Evolutionary conservation across 2,113 vertebrate genomes (phyloP), one percentile per base, ranked within the genome.

Genomic region (Ceyx margarethae): DNA sequence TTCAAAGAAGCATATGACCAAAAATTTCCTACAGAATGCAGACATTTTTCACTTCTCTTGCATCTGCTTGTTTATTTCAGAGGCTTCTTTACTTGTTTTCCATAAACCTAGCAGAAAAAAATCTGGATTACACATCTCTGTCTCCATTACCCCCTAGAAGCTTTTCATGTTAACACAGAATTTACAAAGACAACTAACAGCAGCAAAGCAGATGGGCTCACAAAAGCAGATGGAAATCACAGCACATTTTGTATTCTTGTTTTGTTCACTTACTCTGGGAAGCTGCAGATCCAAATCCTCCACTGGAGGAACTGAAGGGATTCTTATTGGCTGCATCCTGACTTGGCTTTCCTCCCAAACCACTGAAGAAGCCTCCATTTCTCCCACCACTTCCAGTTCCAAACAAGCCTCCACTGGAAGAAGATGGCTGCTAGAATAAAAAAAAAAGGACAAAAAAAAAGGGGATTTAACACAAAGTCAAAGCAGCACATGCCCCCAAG

Each of bases 271-370:
- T 94, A 98, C 98, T 98, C 78, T 96, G 86, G 62, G 97, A 80
- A 77, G 97, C 76, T 46, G 97, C 28, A 4, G 98, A 95, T 66
- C 97, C 98, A 78, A 98, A 97, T 72, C 97, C 98, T 18, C 98
- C 87, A 37, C 97, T 78, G 28, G 97, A 66, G 4, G 98, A 89
- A 53, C 98, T 97, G 56, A 99, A 99, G 1, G 99, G 99, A 97
- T 99, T 99, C 96, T 99, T 99, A 97, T 98, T 99, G 88, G 98
- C 99, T 13, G 99, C 99, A 15, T 99, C 99, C 91, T 99, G 98
- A 45, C 98, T 99, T 53, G 99, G 99, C 96, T 99, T 99, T 31
- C 99, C 98, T 93, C 99, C 99, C 6, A 99, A 97, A 87, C 99
- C 99, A 8, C 98, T 98, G 97, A 99, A 99, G 95, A 99, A 99